Evolutionary conservation across 1,140 invertebrate species (phyloP).

Genomic region (Sarcophaga bullata): DNA sequence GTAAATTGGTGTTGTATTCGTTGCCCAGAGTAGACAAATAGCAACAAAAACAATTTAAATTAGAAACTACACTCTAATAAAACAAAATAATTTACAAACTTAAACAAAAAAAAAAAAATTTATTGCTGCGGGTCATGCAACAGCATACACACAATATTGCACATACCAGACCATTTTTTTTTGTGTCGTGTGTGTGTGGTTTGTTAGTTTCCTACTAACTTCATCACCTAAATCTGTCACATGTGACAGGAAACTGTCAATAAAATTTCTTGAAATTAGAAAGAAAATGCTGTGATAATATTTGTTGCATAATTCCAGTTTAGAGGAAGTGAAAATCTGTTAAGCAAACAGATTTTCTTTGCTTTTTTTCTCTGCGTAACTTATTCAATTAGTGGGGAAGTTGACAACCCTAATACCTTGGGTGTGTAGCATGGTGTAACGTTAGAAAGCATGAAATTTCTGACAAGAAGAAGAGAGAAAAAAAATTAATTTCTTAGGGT

Average conservation of each 20-base stretch:
- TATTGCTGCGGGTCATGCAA: background rate
- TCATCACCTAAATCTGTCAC: conserved; percentile 17
- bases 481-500: too few relatives aligned
- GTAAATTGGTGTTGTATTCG: background rate
- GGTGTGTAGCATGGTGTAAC: too few relatives aligned
- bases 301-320: too few relatives aligned
- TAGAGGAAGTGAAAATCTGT: too few relatives aligned
- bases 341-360: too few relatives aligned
- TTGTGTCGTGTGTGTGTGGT: too few relatives aligned
- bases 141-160: background rate
- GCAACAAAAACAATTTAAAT: background rate
- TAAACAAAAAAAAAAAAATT: background rate
- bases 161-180: background rate
- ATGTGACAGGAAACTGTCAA: conserved; percentile 36
- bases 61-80: background rate
- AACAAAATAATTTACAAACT: background rate
- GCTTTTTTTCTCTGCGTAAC: background rate
- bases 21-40: background rate
- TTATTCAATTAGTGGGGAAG: background rate
- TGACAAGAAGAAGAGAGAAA: too few relatives aligned
- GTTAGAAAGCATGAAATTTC: too few relatives aligned
- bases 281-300: background rate
- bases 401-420: too few relatives aligned
- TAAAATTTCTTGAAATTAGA: background rate
- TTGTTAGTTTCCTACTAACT: conserved; percentile 10